These are phyloP conservation scores for Mastacembelus armatus DNA, from an alignment of 2,797 vertebrate species.

Conservation along the genomic window DNA sequence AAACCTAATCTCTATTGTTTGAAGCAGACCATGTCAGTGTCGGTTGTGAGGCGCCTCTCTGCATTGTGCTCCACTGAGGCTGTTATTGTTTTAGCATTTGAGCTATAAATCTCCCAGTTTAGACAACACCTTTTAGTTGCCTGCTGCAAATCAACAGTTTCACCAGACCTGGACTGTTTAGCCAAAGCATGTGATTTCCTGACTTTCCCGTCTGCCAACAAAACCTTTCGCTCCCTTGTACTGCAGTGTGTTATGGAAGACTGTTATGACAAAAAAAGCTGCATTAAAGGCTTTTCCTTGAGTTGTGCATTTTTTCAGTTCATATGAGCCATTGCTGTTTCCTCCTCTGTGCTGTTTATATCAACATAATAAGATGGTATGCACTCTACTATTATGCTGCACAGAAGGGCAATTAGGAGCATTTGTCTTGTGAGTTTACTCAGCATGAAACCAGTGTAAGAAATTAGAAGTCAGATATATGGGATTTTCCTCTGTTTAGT, in stretches of 20 bases:
- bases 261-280: slow-evolving; percentile 57
- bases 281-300: slow-evolving; percentile 70
- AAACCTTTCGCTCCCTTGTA: slow-evolving; percentile 34
- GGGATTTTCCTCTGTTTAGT: slow-evolving; percentile 24
- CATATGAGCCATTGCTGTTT: slow-evolving; percentile 44
- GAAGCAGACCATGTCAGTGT: slow-evolving; percentile 6
- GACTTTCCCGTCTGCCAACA: slow-evolving; percentile 60
- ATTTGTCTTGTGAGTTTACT: slow-evolving; percentile 42
- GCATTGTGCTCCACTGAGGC: slow-evolving; percentile 14
- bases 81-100: slow-evolving; percentile 69
- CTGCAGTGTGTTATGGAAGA: slow-evolving; percentile 55
- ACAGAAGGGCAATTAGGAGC: slow-evolving; percentile 46
- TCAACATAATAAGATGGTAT: slow-evolving; percentile 59
- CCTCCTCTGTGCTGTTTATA: slow-evolving; percentile 49
- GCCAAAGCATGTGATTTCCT: slow-evolving; percentile 79
- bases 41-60: slow-evolving; percentile 15
- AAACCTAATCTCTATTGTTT: slow-evolving; percentile 38
- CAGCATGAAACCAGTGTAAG: not conserved
- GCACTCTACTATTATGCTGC: slow-evolving; percentile 48
- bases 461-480: slow-evolving; percentile 15
- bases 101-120: slow-evolving; percentile 56
- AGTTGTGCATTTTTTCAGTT: slow-evolving; percentile 52
- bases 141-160: slow-evolving; percentile 54
- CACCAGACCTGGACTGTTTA: slow-evolving; percentile 57
- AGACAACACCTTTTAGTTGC: slow-evolving; percentile 70